Evolutionary conservation across 2,888 invertebrate species (phyloP).

Genomic region (Synanthedon vespiformis): DNA sequence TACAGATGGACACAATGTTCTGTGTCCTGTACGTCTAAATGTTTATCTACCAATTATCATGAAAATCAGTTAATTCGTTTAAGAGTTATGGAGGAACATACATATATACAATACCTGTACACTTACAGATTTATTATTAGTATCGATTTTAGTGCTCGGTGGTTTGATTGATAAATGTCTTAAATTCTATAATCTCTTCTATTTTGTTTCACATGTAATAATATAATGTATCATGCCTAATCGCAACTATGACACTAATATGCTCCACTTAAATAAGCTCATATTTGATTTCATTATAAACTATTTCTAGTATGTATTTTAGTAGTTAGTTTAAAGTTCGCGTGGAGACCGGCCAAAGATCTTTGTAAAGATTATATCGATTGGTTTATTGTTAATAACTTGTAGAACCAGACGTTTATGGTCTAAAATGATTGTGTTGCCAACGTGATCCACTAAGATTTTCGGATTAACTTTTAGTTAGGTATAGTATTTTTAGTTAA

Average conservation of each 20-base stretch:
- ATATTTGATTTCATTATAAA: not conserved
- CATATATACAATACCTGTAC: too few relatives aligned
- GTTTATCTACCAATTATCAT: too few relatives aligned
- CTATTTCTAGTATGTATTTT: not conserved
- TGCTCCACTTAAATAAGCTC: not conserved
- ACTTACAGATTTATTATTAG: too few relatives aligned
- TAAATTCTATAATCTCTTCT: too few relatives aligned
- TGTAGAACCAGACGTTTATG: slow-evolving; percentile 5
- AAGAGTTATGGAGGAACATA: too few relatives aligned
- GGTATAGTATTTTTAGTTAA: too few relatives aligned
- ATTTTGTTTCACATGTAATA: not conserved
- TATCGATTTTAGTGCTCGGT: too few relatives aligned
- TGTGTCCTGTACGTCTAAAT: too few relatives aligned
- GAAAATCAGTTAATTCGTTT: too few relatives aligned
- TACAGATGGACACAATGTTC: too few relatives aligned
- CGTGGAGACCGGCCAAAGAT: slow-evolving; percentile 14
- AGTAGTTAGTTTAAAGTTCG: slow-evolving; percentile 8
- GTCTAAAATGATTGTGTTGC: slow-evolving; percentile 1
- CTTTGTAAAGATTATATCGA: slow-evolving; percentile 8
- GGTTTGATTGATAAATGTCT: too few relatives aligned
- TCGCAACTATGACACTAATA: not conserved
- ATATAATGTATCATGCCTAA: not conserved
- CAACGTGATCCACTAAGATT: slow-evolving; percentile 1
- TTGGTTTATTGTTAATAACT: slow-evolving; percentile 14
- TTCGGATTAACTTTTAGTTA: not conserved